phyloP scores from a whole-genome alignment of 2,797 vertebrate species.

The Columba guinea region DNA sequence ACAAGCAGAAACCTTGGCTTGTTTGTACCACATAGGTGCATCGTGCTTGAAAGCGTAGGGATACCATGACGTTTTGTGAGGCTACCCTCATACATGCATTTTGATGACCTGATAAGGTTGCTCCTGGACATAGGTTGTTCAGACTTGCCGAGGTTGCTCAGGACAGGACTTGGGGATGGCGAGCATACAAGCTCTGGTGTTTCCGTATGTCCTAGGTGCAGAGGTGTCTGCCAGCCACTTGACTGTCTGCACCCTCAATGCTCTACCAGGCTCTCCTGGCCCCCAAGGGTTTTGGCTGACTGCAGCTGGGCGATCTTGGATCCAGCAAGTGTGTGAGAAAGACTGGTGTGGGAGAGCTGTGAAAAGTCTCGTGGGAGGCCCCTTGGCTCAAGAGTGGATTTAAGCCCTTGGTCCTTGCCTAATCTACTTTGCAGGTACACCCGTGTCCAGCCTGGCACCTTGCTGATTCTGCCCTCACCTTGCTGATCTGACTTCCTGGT shows the following conservation, averaged over 20 bases:
- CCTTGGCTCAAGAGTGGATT: background rate
- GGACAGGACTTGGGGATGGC: fast-evolving
- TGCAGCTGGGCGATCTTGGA: background rate
- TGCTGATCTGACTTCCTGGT: background rate
- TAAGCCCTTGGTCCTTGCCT: background rate
- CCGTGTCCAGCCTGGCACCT: background rate
- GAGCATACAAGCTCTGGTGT: background rate
- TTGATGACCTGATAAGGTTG: background rate
- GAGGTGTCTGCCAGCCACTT: background rate
- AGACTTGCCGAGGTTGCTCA: background rate
- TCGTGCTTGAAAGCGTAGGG: background rate
- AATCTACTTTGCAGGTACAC: background rate
- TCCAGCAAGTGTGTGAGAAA: background rate
- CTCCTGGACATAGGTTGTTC: background rate
- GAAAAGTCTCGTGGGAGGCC: background rate
- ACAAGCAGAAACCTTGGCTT: background rate
- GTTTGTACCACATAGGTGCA: background rate
- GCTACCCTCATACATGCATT: background rate
- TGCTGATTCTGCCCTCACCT: background rate
- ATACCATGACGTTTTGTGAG: fast-evolving
- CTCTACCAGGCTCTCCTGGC: background rate
- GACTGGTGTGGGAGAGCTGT: background rate
- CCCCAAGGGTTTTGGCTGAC: background rate
- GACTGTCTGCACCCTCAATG: background rate
- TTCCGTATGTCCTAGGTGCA: background rate